A percentile compares a stretch with the other conserved stretches of the same genome.
Conservation (phyloP, 1,140 invertebrate genomes). For the Lepidurus packardi region DNA sequence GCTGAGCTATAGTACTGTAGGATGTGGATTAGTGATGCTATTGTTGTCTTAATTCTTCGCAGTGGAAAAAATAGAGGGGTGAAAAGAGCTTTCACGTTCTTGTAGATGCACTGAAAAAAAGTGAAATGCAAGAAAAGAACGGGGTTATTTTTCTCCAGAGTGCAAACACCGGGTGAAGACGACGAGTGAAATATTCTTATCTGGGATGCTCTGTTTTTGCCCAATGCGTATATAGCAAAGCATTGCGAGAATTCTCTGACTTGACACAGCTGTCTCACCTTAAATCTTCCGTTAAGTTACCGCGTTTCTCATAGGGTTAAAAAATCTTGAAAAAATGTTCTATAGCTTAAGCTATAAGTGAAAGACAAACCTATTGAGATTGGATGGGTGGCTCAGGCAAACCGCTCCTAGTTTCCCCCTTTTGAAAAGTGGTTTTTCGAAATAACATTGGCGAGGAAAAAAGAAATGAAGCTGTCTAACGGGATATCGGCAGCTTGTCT, state of each 20-base stretch:
- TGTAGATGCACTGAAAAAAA: not conserved
- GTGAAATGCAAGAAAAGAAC: not conserved
- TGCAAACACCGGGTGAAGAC: not conserved
- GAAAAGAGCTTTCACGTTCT: not conserved
- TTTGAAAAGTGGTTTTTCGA: not conserved
- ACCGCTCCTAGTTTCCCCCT: not conserved
- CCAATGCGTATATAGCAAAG: not conserved
- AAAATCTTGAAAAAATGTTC: not conserved
- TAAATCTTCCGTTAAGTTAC: not conserved
- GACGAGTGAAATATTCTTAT: not conserved
- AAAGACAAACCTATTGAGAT: not conserved
- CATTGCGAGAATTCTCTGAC: conserved; percentile 1
- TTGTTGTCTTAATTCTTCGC: conserved; percentile 10
- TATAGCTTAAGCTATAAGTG: not conserved
- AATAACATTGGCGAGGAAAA: not conserved
- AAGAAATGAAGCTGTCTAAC: not conserved
- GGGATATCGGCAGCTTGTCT: not conserved
- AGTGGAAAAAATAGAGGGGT: not conserved
- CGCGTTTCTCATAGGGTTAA: not conserved
- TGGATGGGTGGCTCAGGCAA: not conserved
- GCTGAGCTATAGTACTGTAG: not conserved
- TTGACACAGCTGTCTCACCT: conserved; percentile 17
- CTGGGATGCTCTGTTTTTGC: not conserved
- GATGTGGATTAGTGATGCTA: not conserved
- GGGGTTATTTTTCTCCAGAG: not conserved